These are phyloP conservation scores for Folsomia manolachei DNA, from an alignment of 2,888 invertebrate species.

Conservation along the genomic window DNA sequence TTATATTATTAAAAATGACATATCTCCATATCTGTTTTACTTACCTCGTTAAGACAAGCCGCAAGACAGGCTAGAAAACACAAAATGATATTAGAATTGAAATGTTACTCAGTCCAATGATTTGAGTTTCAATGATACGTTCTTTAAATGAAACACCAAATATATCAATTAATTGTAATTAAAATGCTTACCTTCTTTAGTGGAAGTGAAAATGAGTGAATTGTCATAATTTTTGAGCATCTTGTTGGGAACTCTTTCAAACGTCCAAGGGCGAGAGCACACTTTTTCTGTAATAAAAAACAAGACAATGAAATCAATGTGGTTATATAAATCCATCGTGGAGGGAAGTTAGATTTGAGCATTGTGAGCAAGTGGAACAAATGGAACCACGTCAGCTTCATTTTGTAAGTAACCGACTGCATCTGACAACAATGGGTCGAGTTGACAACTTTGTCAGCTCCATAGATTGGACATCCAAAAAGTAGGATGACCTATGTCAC, in stretches of 20 bases:
- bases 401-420: neutral
- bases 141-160: too few relatives aligned
- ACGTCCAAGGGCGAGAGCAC: slow-evolving; percentile 86
- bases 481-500: too few relatives aligned
- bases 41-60: slow-evolving; percentile 85
- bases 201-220: slow-evolving; percentile 86
- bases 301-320: neutral
- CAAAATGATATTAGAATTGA: too few relatives aligned
- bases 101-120: too few relatives aligned
- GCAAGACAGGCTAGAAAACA: slow-evolving; percentile 89
- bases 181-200: too few relatives aligned
- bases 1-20: too few relatives aligned
- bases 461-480: too few relatives aligned
- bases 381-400: too few relatives aligned
- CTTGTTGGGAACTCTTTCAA: slow-evolving; percentile 89
- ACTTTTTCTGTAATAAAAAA: slow-evolving; percentile 68
- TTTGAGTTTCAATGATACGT: too few relatives aligned
- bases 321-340: neutral
- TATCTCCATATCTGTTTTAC: too few relatives aligned
- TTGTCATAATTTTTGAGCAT: slow-evolving; percentile 86
- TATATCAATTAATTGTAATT: too few relatives aligned
- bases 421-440: neutral
- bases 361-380: neutral
- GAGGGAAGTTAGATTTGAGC: too few relatives aligned
- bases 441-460: neutral